Evolutionary conservation across 2,113 vertebrate genomes (phyloP).

Genomic region (Aplodontia rufa): DNA sequence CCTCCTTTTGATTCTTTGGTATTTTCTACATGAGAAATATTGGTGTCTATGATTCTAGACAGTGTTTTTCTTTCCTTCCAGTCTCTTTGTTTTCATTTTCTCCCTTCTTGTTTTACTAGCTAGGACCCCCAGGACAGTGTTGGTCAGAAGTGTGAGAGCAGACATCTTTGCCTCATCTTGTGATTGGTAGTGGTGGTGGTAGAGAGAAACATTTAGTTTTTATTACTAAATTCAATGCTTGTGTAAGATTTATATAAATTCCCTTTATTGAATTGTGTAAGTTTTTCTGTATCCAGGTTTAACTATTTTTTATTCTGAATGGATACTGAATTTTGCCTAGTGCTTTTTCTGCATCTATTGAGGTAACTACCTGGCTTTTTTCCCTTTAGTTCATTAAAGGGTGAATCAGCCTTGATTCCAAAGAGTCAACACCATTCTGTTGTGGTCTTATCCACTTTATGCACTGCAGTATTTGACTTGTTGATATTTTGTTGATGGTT

Average conservation of each 20-base stretch:
- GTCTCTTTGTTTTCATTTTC: not conserved
- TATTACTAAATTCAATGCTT: not conserved
- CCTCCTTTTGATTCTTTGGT: not conserved
- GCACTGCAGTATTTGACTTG: not conserved
- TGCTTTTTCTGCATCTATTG: not conserved
- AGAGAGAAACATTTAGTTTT: not conserved
- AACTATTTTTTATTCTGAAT: not conserved
- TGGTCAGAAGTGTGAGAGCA: not conserved
- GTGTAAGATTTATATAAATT: not conserved
- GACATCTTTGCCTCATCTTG: not conserved
- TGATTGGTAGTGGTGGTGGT: not conserved
- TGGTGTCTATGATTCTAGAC: not conserved
- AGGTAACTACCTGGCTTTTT: not conserved
- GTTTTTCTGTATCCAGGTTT: not conserved
- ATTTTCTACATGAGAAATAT: not conserved
- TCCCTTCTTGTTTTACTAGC: not conserved
- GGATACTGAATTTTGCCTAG: not conserved
- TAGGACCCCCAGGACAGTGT: not conserved
- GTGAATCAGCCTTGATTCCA: not conserved
- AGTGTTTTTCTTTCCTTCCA: not conserved
- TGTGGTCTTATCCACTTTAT: not conserved
- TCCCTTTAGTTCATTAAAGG: not conserved
- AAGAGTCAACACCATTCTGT: not conserved
- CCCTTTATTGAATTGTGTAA: not conserved
- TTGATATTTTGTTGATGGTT: not conserved